A percentile compares a stretch with the other conserved stretches of the same genome.
These are phyloP conservation scores for Aplocera efformata DNA, from an alignment of 2,888 invertebrate genomes.

Conservation along the genomic window DNA sequence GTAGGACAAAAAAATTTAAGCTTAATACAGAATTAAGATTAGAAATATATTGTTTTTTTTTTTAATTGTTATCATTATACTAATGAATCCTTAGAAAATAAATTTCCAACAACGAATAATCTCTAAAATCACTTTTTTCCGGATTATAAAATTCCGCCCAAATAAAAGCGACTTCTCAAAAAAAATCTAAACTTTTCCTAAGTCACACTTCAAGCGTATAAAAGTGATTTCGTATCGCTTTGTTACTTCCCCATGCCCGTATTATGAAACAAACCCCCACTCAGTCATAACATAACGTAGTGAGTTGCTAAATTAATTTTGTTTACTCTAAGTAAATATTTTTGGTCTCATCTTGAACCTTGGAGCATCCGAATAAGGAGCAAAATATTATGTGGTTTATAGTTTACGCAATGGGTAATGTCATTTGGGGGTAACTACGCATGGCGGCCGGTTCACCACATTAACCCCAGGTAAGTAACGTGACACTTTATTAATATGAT, in stretches of 20 bases:
- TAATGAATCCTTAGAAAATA: too few species aligned
- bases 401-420: constrained; percentile 18
- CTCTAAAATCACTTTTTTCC: too few species aligned
- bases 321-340: constrained; percentile 18
- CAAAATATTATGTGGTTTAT: constrained; percentile 9
- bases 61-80: too few species aligned
- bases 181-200: not conserved
- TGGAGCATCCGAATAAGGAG: constrained; percentile 5
- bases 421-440: constrained; percentile 26
- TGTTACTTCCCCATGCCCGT: constrained; percentile 13
- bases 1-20: too few species aligned
- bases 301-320: constrained; percentile 29
- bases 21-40: too few species aligned
- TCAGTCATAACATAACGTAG: constrained; percentile 20
- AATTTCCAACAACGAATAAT: too few species aligned
- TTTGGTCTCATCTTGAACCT: constrained; percentile 11
- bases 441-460: constrained; percentile 27
- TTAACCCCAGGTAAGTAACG: constrained; percentile 30
- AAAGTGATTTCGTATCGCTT: constrained; percentile 20
- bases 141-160: too few species aligned
- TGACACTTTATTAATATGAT: constrained; percentile 29
- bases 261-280: constrained; percentile 23
- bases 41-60: too few species aligned
- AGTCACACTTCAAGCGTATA: not conserved
- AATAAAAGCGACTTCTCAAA: constrained; percentile 1